Evolutionary conservation across 2,113 vertebrate species (phyloP), one percentile per base, ranked within the genome.

Genomic region (Ovibos moschatus): DNA sequence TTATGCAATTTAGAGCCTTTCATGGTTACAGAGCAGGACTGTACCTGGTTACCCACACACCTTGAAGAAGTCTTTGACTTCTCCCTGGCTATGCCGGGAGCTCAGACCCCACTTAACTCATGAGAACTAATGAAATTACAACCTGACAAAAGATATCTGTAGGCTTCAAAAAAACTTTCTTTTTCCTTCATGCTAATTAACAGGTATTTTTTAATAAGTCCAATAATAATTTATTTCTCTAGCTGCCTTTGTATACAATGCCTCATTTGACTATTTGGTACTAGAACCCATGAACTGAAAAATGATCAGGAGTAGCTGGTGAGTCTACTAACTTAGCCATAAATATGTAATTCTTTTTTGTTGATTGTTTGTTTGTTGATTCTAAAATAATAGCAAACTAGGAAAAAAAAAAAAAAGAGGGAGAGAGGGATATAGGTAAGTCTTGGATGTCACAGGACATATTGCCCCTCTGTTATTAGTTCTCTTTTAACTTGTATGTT

Each of bases 121-220:
- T 55, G 60, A 96, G 64, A 79, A 21, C 43, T 93, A 88, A 96
- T 79, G 83, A 95, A 94, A 89, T 91, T 96, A 25, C 50, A 55
- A n/a, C 19, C 19, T 87, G 43, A 89, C 67, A 62, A 47, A 23
- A 28, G 55, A 85, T 13, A n/a, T 25, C 60, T 91, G 30, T 33
- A 86, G 67, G 17, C 45, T 76, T 88, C 4, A 60, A 89, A 96
- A 86, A 36, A 36, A 36, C n/a, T 71, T 27, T 81, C 9, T 11
- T 17, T 25, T n/a, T 17, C 6, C 15, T 8, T 16, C 76, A 94
- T 87, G 47, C 36, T 95, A 96, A 97, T 97, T 93, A 97, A 60
- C 2, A 74, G 47, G 7, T 71, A 60, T 40, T 91, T 97, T 91
- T 97, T 76, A 12, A 40, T 57, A 55, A 91, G 43, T 62, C 25